A percentile compares a stretch with the other conserved stretches of the same genome.
Evolutionary conservation across 1,140 invertebrate genomes (phyloP).

Genomic region (Hirudo medicinalis): DNA sequence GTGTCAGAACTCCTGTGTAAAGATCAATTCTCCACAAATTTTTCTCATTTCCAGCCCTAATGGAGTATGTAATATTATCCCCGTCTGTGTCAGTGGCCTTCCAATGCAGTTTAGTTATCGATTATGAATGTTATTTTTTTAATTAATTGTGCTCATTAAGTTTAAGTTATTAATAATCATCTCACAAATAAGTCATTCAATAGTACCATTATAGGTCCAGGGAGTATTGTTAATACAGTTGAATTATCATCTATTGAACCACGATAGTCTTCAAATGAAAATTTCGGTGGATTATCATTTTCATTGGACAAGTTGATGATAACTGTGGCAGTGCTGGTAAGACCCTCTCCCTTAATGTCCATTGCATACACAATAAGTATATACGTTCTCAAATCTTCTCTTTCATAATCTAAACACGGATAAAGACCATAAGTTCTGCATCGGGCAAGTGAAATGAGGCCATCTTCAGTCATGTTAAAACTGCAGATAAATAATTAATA

Average conservation of each 20-base stretch:
- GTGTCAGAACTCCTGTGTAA: not conserved
- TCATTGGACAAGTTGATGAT: not conserved
- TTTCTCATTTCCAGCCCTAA: not conserved
- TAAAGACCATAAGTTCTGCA: not conserved
- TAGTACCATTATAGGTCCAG: not conserved
- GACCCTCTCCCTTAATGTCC: not conserved
- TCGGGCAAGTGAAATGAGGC: not conserved
- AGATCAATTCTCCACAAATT: not conserved
- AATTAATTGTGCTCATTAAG: too few relatives aligned
- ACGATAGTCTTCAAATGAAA: not conserved
- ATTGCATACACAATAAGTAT: not conserved
- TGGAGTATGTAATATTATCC: constrained; percentile 2
- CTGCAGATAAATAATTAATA: not conserved
- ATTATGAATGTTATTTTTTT: not conserved
- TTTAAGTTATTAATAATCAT: not conserved
- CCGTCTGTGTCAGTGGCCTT: constrained; percentile 6
- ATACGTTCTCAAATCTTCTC: not conserved
- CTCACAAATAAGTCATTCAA: not conserved
- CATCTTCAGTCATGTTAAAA: not conserved
- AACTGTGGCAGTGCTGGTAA: constrained; percentile 6
- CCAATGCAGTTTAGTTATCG: too few relatives aligned
- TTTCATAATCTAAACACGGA: constrained; percentile 11
- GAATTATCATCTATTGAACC: not conserved
- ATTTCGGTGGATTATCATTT: not conserved
- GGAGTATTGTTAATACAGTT: not conserved